Percentiles rank a stretch among this genome's conserved stretches.
These are phyloP conservation scores for Daptonema setosum DNA, from an alignment of 2,888 invertebrate species.

Conservation along the genomic window DNA sequence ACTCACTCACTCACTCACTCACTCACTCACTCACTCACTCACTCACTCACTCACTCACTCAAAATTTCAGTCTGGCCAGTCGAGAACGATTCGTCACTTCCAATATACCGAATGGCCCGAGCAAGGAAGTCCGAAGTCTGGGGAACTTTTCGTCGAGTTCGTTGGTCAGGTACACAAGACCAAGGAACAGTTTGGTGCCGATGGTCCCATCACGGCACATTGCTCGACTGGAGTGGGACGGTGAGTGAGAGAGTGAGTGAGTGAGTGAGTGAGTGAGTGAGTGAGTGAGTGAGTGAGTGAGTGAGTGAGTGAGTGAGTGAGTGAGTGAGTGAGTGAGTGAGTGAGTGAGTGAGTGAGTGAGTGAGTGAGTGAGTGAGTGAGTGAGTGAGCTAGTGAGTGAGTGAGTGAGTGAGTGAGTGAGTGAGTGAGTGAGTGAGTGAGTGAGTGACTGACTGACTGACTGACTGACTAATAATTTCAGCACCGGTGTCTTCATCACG, in stretches of 20 bases:
- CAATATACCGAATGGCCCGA: constrained; percentile 41
- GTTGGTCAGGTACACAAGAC: constrained; percentile 96
- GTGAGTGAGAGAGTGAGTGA: no score
- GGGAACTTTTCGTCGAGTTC: constrained; percentile 96
- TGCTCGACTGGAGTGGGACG: constrained; percentile 83
- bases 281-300: no score
- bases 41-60: neutral
- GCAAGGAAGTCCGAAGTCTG: constrained; percentile 60
- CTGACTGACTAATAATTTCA: no score
- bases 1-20: neutral
- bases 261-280: no score
- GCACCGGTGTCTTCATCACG: constrained; percentile 94
- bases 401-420: no score
- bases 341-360: no score
- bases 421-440: no score
- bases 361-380: no score
- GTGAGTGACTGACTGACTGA: no score
- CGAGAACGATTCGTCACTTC: constrained; percentile 80
- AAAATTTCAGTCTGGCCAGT: constrained; percentile 53
- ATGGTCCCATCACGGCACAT: constrained; percentile 75
- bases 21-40: neutral
- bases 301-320: no score
- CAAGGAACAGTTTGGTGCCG: constrained; percentile 97
- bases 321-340: no score
- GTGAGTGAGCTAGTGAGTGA: no score